Evolutionary conservation across 2,888 invertebrate species (phyloP).

Genomic region (Sicus ferrugineus): DNA sequence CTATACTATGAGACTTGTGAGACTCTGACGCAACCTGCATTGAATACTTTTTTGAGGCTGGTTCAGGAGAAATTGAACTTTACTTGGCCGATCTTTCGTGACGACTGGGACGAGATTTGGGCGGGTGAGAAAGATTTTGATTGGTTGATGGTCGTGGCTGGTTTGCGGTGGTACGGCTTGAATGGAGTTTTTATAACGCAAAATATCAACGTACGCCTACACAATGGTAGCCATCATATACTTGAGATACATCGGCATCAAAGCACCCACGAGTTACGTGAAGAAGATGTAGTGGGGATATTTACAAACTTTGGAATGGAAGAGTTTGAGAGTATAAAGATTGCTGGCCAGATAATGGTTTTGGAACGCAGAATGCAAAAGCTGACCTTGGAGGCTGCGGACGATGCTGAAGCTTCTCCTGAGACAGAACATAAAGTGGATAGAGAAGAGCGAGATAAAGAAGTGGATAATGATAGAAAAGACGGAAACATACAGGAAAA

Average conservation of each 20-base stretch:
- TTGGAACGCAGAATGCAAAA: constrained; percentile 46
- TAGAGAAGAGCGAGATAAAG: neutral
- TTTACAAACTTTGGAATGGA: constrained; percentile 49
- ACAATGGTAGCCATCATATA: constrained; percentile 51
- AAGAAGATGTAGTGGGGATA: constrained; percentile 41
- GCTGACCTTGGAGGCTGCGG: constrained; percentile 38
- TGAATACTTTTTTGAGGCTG: constrained; percentile 47
- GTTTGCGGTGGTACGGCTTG: constrained; percentile 48
- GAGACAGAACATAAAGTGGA: neutral
- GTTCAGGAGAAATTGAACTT: constrained; percentile 47
- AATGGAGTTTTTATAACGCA: constrained; percentile 50
- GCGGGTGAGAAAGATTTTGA: constrained; percentile 48
- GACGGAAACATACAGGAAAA: neutral
- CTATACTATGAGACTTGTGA: constrained; percentile 48
- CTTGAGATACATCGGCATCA: constrained; percentile 46
- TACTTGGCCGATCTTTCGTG: constrained; percentile 52
- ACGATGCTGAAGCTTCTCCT: no score
- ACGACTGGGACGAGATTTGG: constrained; percentile 47
- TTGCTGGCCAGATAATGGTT: constrained; percentile 43
- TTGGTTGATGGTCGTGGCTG: constrained; percentile 50
- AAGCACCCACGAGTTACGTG: neutral
- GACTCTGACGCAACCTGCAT: constrained; percentile 43
- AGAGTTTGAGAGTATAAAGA: constrained; percentile 37
- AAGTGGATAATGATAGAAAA: neutral
- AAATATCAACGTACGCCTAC: constrained; percentile 49